Base-by-base conservation (phyloP, 2,888 invertebrate genomes). In the Sphecodes monilicornis region DNA sequence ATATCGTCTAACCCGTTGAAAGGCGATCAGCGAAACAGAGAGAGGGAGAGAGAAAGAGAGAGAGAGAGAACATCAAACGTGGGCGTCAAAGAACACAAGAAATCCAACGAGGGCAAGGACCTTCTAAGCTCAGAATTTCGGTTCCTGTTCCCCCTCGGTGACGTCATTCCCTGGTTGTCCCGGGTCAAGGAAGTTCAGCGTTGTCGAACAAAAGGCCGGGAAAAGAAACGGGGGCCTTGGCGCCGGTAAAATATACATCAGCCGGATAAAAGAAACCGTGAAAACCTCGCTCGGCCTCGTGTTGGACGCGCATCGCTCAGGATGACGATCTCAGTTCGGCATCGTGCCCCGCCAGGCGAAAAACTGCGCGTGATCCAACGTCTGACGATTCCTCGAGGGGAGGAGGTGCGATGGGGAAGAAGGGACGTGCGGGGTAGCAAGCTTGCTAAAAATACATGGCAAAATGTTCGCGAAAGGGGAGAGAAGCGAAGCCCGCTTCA, bases 161-260 rank as follows among this genome's bases (percentile, higher is more conserved):
- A 36, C 74, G 54, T 76, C 78, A 41, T 41, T 29, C 32, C 3
- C 54, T 18, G 46, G 43, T 71, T 70, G 36, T 36, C 72, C 78
- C 46, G 29, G 84, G 81, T 84, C 81, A 64, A 71, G 84, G 81
- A 80, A 68, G 72, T 80, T 76, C 43, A 10, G 8, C 36, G 66
- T 26, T 26, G 26, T 4, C 36, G 54, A 43, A 54, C 43, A 71
- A 80, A 54, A 77, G 76, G n/a, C 79, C 66, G 36, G n/a, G 46
- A 50, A 82, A 74, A 66, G 41, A 83, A 76, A 69, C 64, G 43
- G 43, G 43, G 39, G 26, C 80, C 60, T 80, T 76, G 78, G 22
- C 26, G 71, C 39, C 46, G 18, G 29, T 57, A 57, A 77, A 77
- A 71, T 70, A 57, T 57, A 57, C 70, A n/a, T n/a, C 26, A 29